phyloP scores from a whole-genome alignment of 2,113 vertebrate genomes.

The Paedocypris sp. region DNA sequence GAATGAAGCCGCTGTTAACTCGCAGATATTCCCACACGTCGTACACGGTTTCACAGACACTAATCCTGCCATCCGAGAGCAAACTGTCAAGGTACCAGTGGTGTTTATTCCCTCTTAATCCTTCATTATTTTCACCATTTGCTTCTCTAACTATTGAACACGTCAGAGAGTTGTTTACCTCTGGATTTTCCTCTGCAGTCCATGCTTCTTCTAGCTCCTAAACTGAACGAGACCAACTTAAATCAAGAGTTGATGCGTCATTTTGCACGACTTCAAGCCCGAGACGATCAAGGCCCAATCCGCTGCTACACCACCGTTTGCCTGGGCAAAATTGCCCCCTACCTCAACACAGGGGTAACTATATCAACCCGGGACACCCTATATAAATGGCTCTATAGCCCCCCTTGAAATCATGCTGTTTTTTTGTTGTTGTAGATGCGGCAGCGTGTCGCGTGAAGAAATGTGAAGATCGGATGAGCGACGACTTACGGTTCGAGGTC shows the following conservation, averaged over 20 bases:
- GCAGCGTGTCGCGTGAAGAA: conserved; percentile 67
- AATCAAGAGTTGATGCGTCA: conserved; percentile 87
- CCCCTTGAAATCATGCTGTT: not conserved
- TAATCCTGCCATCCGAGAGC: conserved; percentile 86
- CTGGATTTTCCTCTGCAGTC: conserved; percentile 69
- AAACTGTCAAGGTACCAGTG: conserved; percentile 77
- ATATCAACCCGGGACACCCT: not conserved
- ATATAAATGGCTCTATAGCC: too few species aligned
- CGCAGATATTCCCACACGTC: conserved; percentile 85
- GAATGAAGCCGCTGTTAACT: conserved; percentile 80
- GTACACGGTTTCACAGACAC: conserved; percentile 87
- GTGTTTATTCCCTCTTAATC: not conserved
- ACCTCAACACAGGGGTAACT: conserved; percentile 69
- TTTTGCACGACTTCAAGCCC: conserved; percentile 79
- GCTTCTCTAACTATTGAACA: too few species aligned
- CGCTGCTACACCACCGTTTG: conserved; percentile 89
- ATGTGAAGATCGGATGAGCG: too few species aligned
- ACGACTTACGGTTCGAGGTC: conserved; percentile 61
- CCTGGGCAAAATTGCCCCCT: conserved; percentile 83
- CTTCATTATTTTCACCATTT: not conserved
- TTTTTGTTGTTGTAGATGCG: conserved; percentile 59
- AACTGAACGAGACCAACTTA: conserved; percentile 76
- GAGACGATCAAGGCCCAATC: conserved; percentile 84
- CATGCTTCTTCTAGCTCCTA: conserved; percentile 82
- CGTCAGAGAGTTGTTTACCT: too few species aligned